Conservation (phyloP, 2,113 vertebrate species). For the Equus przewalskii region DNA sequence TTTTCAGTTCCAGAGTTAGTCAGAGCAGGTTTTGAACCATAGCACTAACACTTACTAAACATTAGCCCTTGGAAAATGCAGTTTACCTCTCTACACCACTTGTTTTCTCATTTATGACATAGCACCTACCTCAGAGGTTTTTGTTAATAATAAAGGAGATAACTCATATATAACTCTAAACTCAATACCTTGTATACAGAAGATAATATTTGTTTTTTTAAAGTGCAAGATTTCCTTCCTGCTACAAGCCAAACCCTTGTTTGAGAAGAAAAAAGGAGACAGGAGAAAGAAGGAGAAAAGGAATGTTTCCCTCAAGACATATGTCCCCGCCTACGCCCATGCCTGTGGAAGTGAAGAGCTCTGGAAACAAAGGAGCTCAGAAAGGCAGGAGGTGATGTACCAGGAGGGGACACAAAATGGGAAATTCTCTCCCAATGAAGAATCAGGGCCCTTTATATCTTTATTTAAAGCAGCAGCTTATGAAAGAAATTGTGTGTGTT, state of each 20-base stretch:
- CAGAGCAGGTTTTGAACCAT: background rate
- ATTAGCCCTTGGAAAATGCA: background rate
- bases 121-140: background rate
- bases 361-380: background rate
- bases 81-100: background rate
- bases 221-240: background rate
- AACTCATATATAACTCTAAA: background rate
- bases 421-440: background rate
- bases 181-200: background rate
- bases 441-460: background rate
- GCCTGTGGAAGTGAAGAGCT: background rate
- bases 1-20: background rate
- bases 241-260: background rate
- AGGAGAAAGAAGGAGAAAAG: background rate
- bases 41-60: background rate
- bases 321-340: background rate
- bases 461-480: background rate
- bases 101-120: background rate
- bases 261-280: background rate
- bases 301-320: background rate
- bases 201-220: background rate
- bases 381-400: background rate
- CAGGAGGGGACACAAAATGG: background rate
- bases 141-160: background rate
- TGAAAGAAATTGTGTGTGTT: background rate